These are phyloP conservation scores for Auanema sp. DNA, from an alignment of 2,888 invertebrate species.

Conservation along the genomic window DNA sequence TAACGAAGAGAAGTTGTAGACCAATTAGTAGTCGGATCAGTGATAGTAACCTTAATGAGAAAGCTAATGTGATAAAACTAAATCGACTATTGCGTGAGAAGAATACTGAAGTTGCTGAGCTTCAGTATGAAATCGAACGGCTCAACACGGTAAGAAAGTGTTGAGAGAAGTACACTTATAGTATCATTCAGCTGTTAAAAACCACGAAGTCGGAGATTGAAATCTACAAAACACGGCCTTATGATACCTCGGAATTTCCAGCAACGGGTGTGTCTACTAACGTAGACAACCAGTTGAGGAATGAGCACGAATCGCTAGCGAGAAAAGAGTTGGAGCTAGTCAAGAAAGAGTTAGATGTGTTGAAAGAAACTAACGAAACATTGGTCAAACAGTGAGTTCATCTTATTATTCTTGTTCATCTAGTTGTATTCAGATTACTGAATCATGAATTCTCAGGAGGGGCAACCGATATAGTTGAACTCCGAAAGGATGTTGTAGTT, in stretches of 20 bases:
- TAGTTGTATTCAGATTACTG: constrained; percentile 23
- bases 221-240: neutral
- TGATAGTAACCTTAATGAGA: constrained; percentile 31
- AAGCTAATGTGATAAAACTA: constrained; percentile 44
- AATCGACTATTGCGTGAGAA: constrained; percentile 42
- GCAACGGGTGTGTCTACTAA: neutral
- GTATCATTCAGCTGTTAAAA: neutral
- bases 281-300: neutral
- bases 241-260: constrained; percentile 2
- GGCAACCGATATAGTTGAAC: constrained; percentile 31
- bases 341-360: constrained; percentile 43
- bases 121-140: constrained; percentile 38
- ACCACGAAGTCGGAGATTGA: neutral
- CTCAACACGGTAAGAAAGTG: constrained; percentile 24
- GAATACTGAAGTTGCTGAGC: constrained; percentile 34
- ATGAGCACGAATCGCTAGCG: constrained; percentile 14
- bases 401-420: neutral
- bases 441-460: constrained; percentile 30
- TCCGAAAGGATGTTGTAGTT: constrained; percentile 39
- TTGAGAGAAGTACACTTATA: neutral
- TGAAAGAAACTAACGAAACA: constrained; percentile 52
- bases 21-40: constrained; percentile 2
- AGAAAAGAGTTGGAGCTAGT: constrained; percentile 34
- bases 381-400: constrained; percentile 45
- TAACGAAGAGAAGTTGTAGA: constrained; percentile 6